These are phyloP conservation scores for Pterophyllum scalare DNA, from an alignment of 2,113 vertebrate species.

Conservation along the genomic window DNA sequence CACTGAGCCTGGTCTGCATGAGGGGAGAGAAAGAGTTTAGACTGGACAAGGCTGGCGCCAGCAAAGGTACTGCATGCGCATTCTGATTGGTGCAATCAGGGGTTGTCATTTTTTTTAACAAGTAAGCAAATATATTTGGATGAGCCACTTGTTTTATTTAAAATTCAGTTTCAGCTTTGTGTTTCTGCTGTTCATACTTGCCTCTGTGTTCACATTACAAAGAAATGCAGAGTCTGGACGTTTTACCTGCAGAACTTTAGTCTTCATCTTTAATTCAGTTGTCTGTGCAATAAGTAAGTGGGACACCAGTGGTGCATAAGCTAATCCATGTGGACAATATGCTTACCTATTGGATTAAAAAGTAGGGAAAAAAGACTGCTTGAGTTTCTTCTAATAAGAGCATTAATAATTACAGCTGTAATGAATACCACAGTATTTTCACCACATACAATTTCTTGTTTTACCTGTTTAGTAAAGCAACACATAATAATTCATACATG, in stretches of 20 bases:
- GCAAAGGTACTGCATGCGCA: not conserved
- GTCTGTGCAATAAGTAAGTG: not conserved
- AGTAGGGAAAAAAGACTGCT: not conserved
- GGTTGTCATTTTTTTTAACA: not conserved
- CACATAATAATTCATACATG: not conserved
- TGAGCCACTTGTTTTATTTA: not conserved
- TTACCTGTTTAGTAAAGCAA: not conserved
- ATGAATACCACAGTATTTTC: accelerated
- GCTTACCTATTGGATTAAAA: not conserved
- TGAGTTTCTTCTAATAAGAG: not conserved
- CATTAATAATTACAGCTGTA: not conserved
- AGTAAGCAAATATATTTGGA: not conserved
- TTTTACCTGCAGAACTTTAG: not conserved
- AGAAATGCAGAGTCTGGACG: not conserved
- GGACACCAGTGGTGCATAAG: not conserved
- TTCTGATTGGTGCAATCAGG: not conserved
- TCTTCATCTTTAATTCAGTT: slow-evolving; percentile 1
- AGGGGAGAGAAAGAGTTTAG: slow-evolving; percentile 3
- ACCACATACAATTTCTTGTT: not conserved
- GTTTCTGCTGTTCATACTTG: not conserved
- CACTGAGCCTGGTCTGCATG: slow-evolving; percentile 21
- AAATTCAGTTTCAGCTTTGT: not conserved
- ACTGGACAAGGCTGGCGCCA: slow-evolving; percentile 10
- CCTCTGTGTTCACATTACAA: not conserved
- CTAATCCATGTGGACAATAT: not conserved